Evolutionary conservation across 2,113 vertebrate species (phyloP).

Genomic region (Zingel zingel): DNA sequence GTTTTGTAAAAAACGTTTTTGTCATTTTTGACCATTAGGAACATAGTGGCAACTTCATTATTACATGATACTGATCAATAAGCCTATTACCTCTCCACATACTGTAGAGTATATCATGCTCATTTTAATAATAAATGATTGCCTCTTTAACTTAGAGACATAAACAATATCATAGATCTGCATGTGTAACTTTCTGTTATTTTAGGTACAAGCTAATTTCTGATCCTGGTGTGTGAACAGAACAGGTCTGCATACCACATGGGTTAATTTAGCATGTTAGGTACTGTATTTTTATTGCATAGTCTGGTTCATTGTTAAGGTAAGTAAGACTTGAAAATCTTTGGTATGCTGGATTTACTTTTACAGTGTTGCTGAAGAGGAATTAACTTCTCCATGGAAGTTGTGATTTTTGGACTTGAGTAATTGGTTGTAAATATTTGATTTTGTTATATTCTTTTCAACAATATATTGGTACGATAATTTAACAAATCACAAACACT

Average conservation of each 20-base stretch:
- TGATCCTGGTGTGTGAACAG: background rate
- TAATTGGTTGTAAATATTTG: slow-evolving; percentile 10
- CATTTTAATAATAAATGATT: slow-evolving; percentile 1
- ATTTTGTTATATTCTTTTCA: background rate
- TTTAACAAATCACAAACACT: slow-evolving; percentile 2
- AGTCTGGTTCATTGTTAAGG: slow-evolving; percentile 15
- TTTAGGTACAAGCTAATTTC: slow-evolving; percentile 18
- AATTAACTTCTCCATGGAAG: background rate
- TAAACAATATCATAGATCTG: slow-evolving; percentile 16
- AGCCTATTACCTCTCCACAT: slow-evolving; percentile 19
- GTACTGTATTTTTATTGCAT: slow-evolving; percentile 27
- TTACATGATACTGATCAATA: slow-evolving; percentile 1
- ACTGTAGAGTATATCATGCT: slow-evolving; percentile 2
- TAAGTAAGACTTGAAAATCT: background rate
- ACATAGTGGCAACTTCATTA: background rate
- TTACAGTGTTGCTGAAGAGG: slow-evolving; percentile 12
- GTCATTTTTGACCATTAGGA: slow-evolving; percentile 16
- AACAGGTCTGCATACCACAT: background rate
- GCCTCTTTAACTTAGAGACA: background rate
- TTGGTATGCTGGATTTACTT: background rate
- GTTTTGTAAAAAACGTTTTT: slow-evolving; percentile 21
- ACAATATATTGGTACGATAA: background rate
- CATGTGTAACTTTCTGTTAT: slow-evolving; percentile 2
- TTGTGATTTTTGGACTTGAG: slow-evolving; percentile 8
- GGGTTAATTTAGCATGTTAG: background rate